These are phyloP conservation scores for Adineta ricciae DNA, from an alignment of 2,888 invertebrate genomes.

Conservation along the genomic window DNA sequence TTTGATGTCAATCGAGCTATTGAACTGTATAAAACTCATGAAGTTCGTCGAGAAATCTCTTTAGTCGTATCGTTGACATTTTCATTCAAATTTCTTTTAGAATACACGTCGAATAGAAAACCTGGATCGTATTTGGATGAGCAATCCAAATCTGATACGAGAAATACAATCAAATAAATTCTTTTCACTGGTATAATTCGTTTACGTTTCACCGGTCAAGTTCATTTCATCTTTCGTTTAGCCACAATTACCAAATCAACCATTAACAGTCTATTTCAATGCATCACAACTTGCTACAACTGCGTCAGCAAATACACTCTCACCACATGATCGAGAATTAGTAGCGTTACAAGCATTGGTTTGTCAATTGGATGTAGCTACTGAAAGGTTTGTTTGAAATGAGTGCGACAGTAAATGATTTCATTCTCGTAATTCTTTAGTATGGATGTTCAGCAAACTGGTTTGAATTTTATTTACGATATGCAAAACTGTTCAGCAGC, in stretches of 20 bases:
- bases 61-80: background rate
- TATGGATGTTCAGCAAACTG: constrained; percentile 78
- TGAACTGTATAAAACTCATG: constrained; percentile 78
- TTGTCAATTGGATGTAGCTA: constrained; percentile 68
- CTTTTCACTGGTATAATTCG: constrained; percentile 63
- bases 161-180: constrained; percentile 88
- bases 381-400: constrained; percentile 60
- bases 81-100: constrained; percentile 41
- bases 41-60: constrained; percentile 49
- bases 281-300: constrained; percentile 76
- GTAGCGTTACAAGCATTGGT: constrained; percentile 77
- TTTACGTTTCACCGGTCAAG: background rate
- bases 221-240: background rate
- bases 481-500: constrained; percentile 95
- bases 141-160: constrained; percentile 67
- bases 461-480: constrained; percentile 92
- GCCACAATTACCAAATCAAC: constrained; percentile 58
- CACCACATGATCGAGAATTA: constrained; percentile 53
- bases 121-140: constrained; percentile 70
- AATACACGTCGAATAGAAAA: constrained; percentile 75
- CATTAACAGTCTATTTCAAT: constrained; percentile 88
- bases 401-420: background rate
- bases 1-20: constrained; percentile 82
- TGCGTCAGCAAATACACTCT: constrained; percentile 62
- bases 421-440: constrained; percentile 46